Evolutionary conservation across 2,888 invertebrate genomes (phyloP).

Genomic region (Chrysina gloriosa): DNA sequence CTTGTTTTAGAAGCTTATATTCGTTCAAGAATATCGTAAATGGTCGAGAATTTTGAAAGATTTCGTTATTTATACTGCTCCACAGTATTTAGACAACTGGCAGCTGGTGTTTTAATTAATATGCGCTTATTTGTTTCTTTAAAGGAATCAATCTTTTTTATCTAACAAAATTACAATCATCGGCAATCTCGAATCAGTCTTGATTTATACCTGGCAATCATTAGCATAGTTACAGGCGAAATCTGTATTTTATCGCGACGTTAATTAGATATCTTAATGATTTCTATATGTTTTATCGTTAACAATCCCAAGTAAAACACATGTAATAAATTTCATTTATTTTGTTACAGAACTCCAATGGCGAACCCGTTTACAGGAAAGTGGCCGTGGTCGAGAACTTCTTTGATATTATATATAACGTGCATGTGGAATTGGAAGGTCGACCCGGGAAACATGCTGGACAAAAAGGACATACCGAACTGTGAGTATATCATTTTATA

Average conservation of each 20-base stretch:
- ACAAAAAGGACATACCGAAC: conserved; percentile 95
- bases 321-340: background rate
- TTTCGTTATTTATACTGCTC: no score
- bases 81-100: no score
- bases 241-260: background rate
- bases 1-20: no score
- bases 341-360: conserved; percentile 74
- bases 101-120: background rate
- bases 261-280: background rate
- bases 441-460: conserved; percentile 96
- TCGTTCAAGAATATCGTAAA: no score
- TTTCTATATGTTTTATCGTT: background rate
- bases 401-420: conserved; percentile 95
- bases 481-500: conserved; percentile 70
- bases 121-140: background rate
- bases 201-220: no score
- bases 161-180: no score
- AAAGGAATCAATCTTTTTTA: background rate
- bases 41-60: background rate
- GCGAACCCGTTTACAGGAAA: conserved; percentile 85
- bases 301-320: background rate
- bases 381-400: conserved; percentile 98
- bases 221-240: no score
- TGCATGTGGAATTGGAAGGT: conserved; percentile 94
- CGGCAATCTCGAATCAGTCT: no score